Conservation (phyloP, 2,888 invertebrate genomes). For the Coremacera marginata region DNA sequence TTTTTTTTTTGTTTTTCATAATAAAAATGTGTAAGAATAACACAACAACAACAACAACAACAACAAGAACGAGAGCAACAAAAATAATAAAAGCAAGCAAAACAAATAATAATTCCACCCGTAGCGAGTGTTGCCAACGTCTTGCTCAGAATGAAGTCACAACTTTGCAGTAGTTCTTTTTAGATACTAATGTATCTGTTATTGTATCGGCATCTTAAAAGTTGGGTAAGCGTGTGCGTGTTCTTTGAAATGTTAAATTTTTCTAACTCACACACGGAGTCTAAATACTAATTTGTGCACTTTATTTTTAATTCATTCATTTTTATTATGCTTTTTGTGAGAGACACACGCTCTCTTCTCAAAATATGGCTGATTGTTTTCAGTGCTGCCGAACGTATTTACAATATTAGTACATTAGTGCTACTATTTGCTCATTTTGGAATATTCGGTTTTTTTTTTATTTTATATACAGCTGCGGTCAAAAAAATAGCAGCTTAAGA, state of each 20-base stretch:
- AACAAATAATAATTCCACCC: not conserved
- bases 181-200: not conserved
- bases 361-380: too few relatives aligned
- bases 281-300: not conserved
- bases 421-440: too few relatives aligned
- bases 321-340: too few relatives aligned
- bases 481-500: too few relatives aligned
- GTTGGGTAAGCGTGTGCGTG: too few relatives aligned
- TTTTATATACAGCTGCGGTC: too few relatives aligned
- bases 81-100: not conserved
- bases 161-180: slow-evolving; percentile 1
- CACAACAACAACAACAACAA: not conserved
- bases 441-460: too few relatives aligned
- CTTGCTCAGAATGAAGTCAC: not conserved
- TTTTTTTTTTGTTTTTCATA: too few relatives aligned
- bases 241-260: not conserved
- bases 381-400: too few relatives aligned
- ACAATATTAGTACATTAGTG: too few relatives aligned
- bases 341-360: too few relatives aligned
- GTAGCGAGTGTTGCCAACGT: not conserved
- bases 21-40: not conserved
- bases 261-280: not conserved
- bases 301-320: not conserved
- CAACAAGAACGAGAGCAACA: not conserved
- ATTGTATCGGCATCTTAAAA: too few relatives aligned